Conservation (phyloP, 2,888 invertebrate genomes). For the Tupiocoris notatus region DNA sequence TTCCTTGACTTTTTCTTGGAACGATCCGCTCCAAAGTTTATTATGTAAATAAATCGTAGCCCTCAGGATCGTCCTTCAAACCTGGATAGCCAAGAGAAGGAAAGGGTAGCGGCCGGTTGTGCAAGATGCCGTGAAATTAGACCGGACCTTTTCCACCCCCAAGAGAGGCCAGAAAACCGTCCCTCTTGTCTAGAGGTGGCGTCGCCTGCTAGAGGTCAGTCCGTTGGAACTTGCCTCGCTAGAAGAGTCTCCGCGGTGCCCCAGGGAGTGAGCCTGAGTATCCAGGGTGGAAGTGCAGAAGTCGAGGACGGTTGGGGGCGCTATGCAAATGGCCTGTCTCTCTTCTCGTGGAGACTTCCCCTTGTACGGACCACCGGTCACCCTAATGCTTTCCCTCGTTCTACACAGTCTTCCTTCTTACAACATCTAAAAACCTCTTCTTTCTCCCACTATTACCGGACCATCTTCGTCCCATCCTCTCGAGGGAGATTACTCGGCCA, state of each 20-base stretch:
- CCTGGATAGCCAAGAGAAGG: neutral
- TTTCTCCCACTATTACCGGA: neutral
- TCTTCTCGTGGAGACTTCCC: slow-evolving; percentile 7
- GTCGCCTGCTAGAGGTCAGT: neutral
- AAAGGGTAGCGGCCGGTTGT: slow-evolving; percentile 8
- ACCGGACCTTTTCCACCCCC: slow-evolving; percentile 31
- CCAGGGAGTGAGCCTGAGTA: neutral
- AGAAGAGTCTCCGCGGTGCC: neutral
- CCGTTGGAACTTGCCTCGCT: neutral
- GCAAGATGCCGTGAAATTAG: slow-evolving; percentile 41
- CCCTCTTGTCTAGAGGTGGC: neutral
- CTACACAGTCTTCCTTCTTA: no score
- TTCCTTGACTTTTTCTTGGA: no score
- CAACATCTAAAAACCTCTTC: slow-evolving; percentile 32
- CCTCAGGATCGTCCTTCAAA: slow-evolving; percentile 7
- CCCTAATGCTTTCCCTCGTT: slow-evolving; percentile 27
- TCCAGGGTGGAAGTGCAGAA: neutral
- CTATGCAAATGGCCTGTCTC: slow-evolving; percentile 42
- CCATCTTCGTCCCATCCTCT: neutral
- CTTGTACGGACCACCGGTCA: slow-evolving; percentile 42
- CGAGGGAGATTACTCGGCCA: slow-evolving; percentile 17
- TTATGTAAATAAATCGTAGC: slow-evolving; percentile 41
- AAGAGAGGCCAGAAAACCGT: neutral
- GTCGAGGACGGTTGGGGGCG: neutral
- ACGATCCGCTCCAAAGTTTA: no score